These are phyloP conservation scores for Nothocercus nigrocapillus DNA, from an alignment of 2,113 vertebrate genomes.

Conservation along the genomic window DNA sequence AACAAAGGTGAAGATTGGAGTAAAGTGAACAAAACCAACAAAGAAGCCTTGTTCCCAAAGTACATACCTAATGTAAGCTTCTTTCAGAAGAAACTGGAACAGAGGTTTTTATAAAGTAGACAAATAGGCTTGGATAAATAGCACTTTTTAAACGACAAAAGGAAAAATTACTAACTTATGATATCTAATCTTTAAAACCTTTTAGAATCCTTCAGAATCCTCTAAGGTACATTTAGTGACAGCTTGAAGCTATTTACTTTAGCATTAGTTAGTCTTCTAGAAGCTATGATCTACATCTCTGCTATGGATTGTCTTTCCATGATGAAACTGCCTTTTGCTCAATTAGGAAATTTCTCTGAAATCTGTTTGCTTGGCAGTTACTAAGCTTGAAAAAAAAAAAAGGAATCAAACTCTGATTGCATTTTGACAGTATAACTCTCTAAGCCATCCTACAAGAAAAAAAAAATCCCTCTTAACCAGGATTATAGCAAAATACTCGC, in stretches of 20 bases:
- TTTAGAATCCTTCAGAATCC: slow-evolving; percentile 13
- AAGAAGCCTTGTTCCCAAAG: not conserved
- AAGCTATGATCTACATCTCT: not conserved
- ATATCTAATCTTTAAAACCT: slow-evolving; percentile 46
- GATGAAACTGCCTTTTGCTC: not conserved
- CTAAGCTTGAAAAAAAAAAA: not conserved
- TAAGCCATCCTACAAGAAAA: not conserved
- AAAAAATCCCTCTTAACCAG: not conserved
- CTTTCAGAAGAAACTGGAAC: not conserved
- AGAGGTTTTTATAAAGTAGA: not conserved
- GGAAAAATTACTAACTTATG: not conserved
- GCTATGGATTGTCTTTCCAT: not conserved
- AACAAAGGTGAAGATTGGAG: not conserved
- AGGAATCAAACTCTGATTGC: not conserved
- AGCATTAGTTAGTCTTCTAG: slow-evolving; percentile 12
- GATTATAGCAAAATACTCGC: slow-evolving; percentile 13
- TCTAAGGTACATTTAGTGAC: slow-evolving; percentile 14
- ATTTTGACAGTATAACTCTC: slow-evolving; percentile 7
- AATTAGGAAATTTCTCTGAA: slow-evolving; percentile 6
- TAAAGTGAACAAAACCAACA: not conserved
- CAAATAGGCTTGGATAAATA: slow-evolving; percentile 24
- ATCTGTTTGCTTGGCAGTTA: not conserved
- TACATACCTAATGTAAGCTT: not conserved
- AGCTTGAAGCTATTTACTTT: slow-evolving; percentile 9
- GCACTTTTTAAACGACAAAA: slow-evolving; percentile 13